These are phyloP conservation scores for Orthosia cruda DNA, from an alignment of 2,888 invertebrate genomes.

Conservation along the genomic window DNA sequence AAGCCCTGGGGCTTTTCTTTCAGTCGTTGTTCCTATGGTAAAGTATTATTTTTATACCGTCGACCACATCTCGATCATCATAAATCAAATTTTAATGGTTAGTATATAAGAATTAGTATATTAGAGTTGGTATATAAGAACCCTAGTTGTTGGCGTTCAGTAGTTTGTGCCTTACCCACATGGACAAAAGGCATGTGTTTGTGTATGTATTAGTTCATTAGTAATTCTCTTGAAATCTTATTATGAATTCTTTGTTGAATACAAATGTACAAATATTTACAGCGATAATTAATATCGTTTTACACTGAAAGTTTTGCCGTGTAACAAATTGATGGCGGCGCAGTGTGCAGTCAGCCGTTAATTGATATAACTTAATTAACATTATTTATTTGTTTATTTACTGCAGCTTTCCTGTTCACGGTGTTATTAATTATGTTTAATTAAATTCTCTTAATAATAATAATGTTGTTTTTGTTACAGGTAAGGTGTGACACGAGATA, in stretches of 20 bases:
- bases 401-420: background rate
- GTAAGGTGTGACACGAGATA: slow-evolving; percentile 7
- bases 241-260: background rate
- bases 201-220: too few relatives aligned
- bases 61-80: too few relatives aligned
- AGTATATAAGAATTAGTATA: too few relatives aligned
- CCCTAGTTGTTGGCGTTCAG: too few relatives aligned
- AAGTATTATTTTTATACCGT: background rate
- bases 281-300: background rate
- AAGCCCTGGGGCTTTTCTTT: too few relatives aligned
- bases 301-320: slow-evolving; percentile 17
- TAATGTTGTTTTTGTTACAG: slow-evolving; percentile 40
- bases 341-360: slow-evolving; percentile 12
- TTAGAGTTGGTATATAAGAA: too few relatives aligned
- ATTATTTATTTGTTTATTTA: slow-evolving; percentile 23
- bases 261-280: background rate
- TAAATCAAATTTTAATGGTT: too few relatives aligned
- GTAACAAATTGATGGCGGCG: slow-evolving; percentile 16
- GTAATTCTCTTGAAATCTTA: background rate
- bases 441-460: slow-evolving; percentile 11
- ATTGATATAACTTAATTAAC: slow-evolving; percentile 17
- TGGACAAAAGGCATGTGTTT: too few relatives aligned
- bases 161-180: too few relatives aligned
- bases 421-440: background rate
- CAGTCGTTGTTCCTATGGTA: background rate